Percentiles rank a stretch among this genome's conserved stretches.
Conservation (phyloP, 2,888 invertebrate genomes). For the Chorisops tibialis region DNA sequence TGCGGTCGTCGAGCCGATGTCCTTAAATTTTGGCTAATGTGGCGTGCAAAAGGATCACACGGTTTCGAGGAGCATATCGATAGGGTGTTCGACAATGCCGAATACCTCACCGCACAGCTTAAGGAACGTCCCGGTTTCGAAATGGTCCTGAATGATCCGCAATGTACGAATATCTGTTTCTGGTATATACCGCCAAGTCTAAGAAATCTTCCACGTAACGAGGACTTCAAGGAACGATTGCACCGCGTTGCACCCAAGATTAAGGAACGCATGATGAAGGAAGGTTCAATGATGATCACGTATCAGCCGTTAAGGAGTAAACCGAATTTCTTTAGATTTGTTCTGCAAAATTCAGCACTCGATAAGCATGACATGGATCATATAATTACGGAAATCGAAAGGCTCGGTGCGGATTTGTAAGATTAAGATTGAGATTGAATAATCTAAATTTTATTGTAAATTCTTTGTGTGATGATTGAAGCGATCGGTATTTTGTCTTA, state of each 20-base stretch:
- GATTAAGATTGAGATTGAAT: neutral
- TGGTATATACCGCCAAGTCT: constrained; percentile 88
- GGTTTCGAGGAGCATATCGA: constrained; percentile 78
- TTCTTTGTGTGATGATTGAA: no score
- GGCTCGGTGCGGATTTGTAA: constrained; percentile 70
- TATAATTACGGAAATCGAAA: constrained; percentile 83
- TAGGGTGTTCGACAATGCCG: constrained; percentile 70
- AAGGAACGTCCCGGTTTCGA: constrained; percentile 68
- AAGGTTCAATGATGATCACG: constrained; percentile 93
- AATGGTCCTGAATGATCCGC: constrained; percentile 72
- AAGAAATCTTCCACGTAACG: constrained; percentile 55
- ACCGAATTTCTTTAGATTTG: constrained; percentile 94
- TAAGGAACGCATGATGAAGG: constrained; percentile 92
- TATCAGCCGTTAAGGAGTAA: constrained; percentile 83
- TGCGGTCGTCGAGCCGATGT: constrained; percentile 95
- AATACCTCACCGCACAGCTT: constrained; percentile 66
- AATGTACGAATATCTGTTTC: constrained; percentile 94
- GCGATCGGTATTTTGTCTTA: no score
- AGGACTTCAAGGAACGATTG: constrained; percentile 62
- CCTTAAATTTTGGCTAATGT: constrained; percentile 97
- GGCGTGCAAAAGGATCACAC: constrained; percentile 87
- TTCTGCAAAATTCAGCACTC: constrained; percentile 86
- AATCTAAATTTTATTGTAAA: no score
- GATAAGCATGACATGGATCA: constrained; percentile 80
- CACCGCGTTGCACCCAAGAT: constrained; percentile 86